phyloP scores from a whole-genome alignment of 2,113 vertebrate species.

The Anas platyrhynchos region DNA sequence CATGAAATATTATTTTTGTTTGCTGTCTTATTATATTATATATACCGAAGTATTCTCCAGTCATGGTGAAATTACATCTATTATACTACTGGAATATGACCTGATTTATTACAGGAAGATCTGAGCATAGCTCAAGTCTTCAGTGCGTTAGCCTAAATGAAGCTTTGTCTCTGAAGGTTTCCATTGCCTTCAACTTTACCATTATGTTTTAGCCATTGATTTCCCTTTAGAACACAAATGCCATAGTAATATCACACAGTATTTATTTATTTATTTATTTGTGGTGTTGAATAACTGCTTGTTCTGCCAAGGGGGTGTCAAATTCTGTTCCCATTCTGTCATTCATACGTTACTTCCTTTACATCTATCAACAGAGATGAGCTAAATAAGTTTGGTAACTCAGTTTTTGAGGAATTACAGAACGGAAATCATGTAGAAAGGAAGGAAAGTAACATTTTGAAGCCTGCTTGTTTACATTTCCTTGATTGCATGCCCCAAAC shows the following conservation, averaged over 20 bases:
- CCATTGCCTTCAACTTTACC: neutral
- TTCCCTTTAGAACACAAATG: constrained; percentile 47
- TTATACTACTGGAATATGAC: neutral
- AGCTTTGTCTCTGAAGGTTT: constrained; percentile 19
- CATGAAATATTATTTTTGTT: neutral
- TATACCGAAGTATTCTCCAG: neutral
- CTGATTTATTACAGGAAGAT: constrained; percentile 33
- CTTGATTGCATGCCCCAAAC: neutral
- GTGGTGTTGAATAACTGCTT: constrained; percentile 23
- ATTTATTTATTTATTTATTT: neutral
- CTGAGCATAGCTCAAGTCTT: neutral
- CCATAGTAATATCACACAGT: neutral
- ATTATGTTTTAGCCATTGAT: constrained; percentile 17
- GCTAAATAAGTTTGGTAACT: constrained; percentile 11
- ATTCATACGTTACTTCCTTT: neutral
- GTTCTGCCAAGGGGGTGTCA: constrained; percentile 20
- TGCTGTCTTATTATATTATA: neutral
- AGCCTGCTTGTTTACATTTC: neutral
- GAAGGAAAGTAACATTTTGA: neutral
- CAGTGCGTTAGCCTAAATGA: constrained; percentile 27
- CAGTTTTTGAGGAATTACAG: neutral
- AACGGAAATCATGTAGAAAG: neutral
- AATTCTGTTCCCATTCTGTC: neutral
- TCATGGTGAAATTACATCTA: constrained; percentile 5
- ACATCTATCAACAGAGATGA: neutral